phyloP scores from a whole-genome alignment of 64 coral and sea anemone genomes.

The Hydrozoanthus tunicans region DNA sequence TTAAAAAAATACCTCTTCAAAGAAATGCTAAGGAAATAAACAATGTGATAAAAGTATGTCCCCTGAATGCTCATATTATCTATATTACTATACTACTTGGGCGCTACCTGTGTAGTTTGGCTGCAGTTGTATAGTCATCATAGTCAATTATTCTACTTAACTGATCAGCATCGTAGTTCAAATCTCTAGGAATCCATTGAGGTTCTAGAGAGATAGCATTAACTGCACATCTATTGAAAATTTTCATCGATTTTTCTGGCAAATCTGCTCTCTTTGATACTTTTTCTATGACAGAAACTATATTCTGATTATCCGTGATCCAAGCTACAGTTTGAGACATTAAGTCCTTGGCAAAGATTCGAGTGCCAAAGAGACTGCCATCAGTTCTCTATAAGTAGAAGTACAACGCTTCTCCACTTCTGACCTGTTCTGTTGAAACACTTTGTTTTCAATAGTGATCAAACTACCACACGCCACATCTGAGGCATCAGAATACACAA shows the following conservation, averaged over 20 bases:
- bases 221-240: slow-evolving; percentile 39
- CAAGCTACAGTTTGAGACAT: background rate
- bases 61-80: too few species aligned
- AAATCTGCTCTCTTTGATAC: slow-evolving; percentile 55
- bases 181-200: slow-evolving; percentile 74
- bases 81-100: too few species aligned
- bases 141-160: slow-evolving; percentile 65
- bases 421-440: slow-evolving; percentile 62
- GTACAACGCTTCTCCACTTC: background rate
- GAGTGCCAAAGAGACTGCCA: background rate
- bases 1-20: too few species aligned
- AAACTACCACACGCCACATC: slow-evolving; percentile 20
- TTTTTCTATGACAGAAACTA: slow-evolving; percentile 32
- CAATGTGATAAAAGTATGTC: too few species aligned
- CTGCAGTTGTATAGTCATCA: slow-evolving; percentile 50
- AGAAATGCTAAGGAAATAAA: too few species aligned
- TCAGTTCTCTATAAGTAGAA: slow-evolving; percentile 52
- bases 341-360: slow-evolving; percentile 41
- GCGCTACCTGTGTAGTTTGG: too few species aligned
- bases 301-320: slow-evolving; percentile 66
- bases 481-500: slow-evolving; percentile 55
- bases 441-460: slow-evolving; percentile 26
- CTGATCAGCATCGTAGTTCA: slow-evolving; percentile 58
- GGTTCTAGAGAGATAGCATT: slow-evolving; percentile 46
- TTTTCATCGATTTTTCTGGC: slow-evolving; percentile 20